These are phyloP conservation scores for Pseudomugil tenellus DNA, from an alignment of 2,797 vertebrate genomes.

Conservation along the genomic window DNA sequence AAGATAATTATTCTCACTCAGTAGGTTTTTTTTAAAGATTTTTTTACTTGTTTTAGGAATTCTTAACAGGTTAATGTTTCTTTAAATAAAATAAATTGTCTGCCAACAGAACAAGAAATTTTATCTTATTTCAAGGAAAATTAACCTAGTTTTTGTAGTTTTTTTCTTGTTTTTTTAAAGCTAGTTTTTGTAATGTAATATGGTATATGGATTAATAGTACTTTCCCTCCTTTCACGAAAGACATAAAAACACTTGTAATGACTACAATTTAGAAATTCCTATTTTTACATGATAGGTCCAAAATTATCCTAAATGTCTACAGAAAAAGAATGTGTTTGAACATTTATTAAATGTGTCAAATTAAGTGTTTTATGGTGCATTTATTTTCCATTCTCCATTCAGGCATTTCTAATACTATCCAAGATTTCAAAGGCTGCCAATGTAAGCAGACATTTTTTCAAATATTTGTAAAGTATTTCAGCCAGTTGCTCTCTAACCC, in stretches of 20 bases:
- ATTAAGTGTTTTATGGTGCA: no score
- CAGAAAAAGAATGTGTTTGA: background rate
- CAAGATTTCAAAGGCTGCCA: slow-evolving; percentile 79
- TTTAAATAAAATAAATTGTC: no score
- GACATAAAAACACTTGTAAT: background rate
- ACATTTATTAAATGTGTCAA: background rate
- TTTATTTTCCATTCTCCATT: slow-evolving; percentile 30
- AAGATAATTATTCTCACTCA: no score
- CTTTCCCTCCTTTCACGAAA: background rate
- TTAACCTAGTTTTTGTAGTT: no score
- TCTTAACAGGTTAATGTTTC: no score
- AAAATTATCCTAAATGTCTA: background rate
- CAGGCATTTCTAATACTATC: slow-evolving; percentile 87
- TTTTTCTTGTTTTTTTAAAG: no score
- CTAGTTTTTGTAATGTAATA: no score
- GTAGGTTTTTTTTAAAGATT: no score
- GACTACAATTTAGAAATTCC: background rate
- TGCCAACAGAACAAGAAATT: no score
- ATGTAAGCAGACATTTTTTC: slow-evolving; percentile 80
- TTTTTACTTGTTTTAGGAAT: no score
- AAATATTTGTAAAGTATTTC: slow-evolving; percentile 26
- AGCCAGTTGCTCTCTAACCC: slow-evolving; percentile 17
- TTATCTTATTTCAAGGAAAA: no score
- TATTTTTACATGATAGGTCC: background rate
- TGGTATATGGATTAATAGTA: background rate